A percentile compares a stretch with the other conserved stretches of the same genome.
These are phyloP conservation scores for Chironomus striatipennis DNA, from an alignment of 1,140 invertebrate species.

Conservation along the genomic window DNA sequence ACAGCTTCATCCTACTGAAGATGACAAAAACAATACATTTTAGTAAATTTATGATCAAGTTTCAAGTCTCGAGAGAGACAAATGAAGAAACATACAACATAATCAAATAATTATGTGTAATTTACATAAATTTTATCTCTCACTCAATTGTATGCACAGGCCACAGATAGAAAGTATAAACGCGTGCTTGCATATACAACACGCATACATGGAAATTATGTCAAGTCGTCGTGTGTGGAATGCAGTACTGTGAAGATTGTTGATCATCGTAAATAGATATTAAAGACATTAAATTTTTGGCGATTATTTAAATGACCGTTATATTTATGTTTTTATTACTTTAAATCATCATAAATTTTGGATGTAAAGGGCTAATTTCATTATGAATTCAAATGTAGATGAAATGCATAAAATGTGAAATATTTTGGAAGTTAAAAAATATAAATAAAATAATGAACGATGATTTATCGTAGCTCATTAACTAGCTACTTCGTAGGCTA, in stretches of 20 bases:
- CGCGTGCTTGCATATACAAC: not conserved
- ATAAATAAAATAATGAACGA: too few species aligned
- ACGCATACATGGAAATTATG: not conserved
- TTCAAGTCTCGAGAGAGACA: not conserved
- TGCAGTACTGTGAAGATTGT: not conserved
- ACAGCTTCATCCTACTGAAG: too few species aligned
- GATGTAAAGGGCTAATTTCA: too few species aligned
- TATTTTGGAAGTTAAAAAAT: too few species aligned
- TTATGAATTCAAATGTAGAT: not conserved
- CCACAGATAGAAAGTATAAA: too few species aligned
- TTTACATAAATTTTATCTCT: not conserved
- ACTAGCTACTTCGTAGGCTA: not conserved
- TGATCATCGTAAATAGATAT: not conserved
- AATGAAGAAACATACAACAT: not conserved
- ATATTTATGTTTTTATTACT: not conserved
- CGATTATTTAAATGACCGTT: not conserved
- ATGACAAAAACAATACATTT: too few species aligned
- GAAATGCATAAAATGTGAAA: not conserved
- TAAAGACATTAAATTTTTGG: not conserved
- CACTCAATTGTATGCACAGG: too few species aligned
- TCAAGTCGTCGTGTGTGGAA: not conserved
- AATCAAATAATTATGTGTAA: slow-evolving; percentile 4
- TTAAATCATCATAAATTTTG: too few species aligned
- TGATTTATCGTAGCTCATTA: not conserved
- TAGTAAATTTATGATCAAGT: too few species aligned